These are phyloP conservation scores for Protodeltote pygarga DNA, from an alignment of 2,888 invertebrate genomes.

Conservation along the genomic window DNA sequence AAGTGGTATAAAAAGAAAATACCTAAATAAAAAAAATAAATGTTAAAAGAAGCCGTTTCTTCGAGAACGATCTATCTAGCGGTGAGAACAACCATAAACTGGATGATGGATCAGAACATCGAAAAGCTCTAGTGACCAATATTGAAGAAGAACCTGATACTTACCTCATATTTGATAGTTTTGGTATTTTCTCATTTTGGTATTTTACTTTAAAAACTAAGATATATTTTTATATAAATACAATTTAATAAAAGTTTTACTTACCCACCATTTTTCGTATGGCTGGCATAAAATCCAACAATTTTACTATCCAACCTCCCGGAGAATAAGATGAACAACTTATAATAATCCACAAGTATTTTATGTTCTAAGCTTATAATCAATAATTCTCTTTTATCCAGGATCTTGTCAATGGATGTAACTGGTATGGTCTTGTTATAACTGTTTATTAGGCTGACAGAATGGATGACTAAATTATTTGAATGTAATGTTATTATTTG, in stretches of 20 bases:
- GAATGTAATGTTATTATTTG: slow-evolving; percentile 87
- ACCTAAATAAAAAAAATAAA: no score
- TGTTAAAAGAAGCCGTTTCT: no score
- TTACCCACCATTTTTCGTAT: slow-evolving; percentile 79
- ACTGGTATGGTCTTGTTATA: slow-evolving; percentile 32
- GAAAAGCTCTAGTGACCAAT: no score
- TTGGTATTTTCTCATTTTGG: no score
- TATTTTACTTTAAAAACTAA: no score
- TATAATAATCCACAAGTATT: slow-evolving; percentile 63
- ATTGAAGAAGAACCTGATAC: no score
- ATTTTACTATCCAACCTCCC: slow-evolving; percentile 83
- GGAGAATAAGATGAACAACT: slow-evolving; percentile 78
- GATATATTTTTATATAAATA: no score
- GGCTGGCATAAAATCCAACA: slow-evolving; percentile 87
- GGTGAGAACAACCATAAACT: no score
- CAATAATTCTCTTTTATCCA: slow-evolving; percentile 72
- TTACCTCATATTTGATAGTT: no score
- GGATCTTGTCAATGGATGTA: slow-evolving; percentile 11
- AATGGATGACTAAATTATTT: slow-evolving; percentile 84
- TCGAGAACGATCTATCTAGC: no score
- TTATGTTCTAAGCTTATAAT: slow-evolving; percentile 65
- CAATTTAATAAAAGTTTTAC: slow-evolving; percentile 29
- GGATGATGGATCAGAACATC: no score
- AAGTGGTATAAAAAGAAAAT: no score
- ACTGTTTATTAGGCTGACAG: slow-evolving; percentile 49